phyloP scores from a whole-genome alignment of 2,113 vertebrate species.

The Pterophyllum scalare region DNA sequence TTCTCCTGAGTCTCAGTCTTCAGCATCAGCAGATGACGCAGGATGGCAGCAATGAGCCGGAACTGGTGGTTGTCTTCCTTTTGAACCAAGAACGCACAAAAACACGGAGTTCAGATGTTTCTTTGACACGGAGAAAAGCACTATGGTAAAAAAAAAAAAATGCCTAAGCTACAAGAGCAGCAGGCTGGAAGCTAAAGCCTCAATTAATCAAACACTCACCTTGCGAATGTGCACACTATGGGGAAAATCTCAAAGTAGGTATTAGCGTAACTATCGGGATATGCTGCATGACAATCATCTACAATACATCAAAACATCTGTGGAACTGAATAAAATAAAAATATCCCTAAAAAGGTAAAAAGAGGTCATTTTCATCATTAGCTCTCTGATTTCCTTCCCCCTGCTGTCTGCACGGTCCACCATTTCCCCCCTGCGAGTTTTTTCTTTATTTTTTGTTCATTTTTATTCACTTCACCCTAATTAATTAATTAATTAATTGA shows the following conservation, averaged over 20 bases:
- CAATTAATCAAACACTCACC: background rate
- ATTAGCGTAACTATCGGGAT: background rate
- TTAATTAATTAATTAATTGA: background rate
- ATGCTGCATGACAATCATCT: background rate
- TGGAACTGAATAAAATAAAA: background rate
- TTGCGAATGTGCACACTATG: background rate
- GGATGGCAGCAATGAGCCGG: slow-evolving; percentile 90
- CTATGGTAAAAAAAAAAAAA: background rate
- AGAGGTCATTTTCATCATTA: background rate
- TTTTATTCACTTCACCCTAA: background rate
- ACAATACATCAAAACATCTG: background rate
- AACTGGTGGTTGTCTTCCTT: slow-evolving; percentile 93
- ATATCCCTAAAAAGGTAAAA: background rate
- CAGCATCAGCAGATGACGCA: slow-evolving; percentile 93
- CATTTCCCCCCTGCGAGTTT: background rate
- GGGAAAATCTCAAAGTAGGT: background rate
- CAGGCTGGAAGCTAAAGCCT: background rate
- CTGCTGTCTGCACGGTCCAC: background rate
- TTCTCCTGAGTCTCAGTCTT: slow-evolving; percentile 92
- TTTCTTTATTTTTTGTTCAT: fast-evolving
- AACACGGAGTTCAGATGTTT: background rate
- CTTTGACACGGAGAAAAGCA: background rate
- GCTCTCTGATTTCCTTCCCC: background rate
- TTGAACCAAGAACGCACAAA: slow-evolving; percentile 34
- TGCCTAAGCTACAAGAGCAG: background rate